Percentiles rank a stretch among this genome's conserved stretches.
phyloP scores from a whole-genome alignment of 2,113 vertebrate species.

The Odobenus rosmarus region DNA sequence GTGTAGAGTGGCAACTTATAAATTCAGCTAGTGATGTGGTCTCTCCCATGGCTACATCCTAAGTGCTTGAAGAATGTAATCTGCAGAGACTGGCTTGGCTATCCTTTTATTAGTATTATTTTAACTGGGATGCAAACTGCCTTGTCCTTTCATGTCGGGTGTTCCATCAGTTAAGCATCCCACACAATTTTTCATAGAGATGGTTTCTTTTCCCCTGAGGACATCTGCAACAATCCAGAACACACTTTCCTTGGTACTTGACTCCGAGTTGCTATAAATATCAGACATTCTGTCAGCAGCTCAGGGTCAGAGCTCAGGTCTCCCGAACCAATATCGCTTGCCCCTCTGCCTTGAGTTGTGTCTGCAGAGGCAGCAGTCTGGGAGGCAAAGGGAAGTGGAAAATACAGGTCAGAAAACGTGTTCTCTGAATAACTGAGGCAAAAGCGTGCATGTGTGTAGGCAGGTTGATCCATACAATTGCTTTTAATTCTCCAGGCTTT shows the following conservation, averaged over 20 bases:
- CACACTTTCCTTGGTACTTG: slow-evolving; percentile 52
- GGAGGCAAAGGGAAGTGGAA: background rate
- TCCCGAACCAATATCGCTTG: background rate
- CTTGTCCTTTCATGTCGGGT: slow-evolving; percentile 49
- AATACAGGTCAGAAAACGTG: background rate
- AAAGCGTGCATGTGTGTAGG: background rate
- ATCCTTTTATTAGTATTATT: background rate
- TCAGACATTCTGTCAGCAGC: slow-evolving; percentile 62
- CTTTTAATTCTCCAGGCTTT: background rate
- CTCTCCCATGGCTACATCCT: background rate
- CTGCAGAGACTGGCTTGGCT: background rate
- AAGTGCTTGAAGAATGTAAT: background rate
- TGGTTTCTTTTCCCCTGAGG: slow-evolving; percentile 58
- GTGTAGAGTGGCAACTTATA: background rate
- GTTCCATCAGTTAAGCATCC: slow-evolving; percentile 61
- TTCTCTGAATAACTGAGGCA: background rate
- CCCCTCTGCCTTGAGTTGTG: background rate
- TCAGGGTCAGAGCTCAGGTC: slow-evolving; percentile 64
- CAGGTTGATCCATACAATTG: background rate
- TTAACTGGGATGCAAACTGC: background rate
- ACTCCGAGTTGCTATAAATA: slow-evolving; percentile 72
- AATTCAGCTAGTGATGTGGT: background rate
- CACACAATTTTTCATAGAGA: slow-evolving; percentile 55
- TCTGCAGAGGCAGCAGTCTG: background rate
- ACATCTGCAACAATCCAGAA: slow-evolving; percentile 58